Base-by-base conservation (phyloP, 2,113 vertebrate genomes). In the Potamarius usumacintae region DNA sequence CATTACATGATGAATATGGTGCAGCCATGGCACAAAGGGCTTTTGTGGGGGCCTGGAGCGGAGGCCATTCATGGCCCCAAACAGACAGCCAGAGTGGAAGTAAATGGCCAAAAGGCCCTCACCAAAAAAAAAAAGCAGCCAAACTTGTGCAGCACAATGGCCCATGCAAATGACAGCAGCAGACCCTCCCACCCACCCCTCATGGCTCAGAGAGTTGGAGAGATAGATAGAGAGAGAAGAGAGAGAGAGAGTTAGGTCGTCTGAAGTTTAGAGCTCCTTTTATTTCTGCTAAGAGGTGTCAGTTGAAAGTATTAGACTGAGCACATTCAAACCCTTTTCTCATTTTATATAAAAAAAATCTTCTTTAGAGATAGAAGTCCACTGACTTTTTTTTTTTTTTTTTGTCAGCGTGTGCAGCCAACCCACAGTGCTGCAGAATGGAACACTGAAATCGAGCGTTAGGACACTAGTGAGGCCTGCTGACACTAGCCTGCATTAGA, bases 1-100 rank as follows among this genome's bases (percentile, higher is more conserved):
- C n/a, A n/a, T n/a, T n/a, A n/a, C n/a, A n/a, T n/a, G 96, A 96
- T 96, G 96, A 96, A 96, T 96, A 96, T 95, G 95, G 95, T 95
- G 94, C 93, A 92, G 94, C 91, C 91, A 88, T 62, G 91, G 94
- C 94, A 96, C 96, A 96, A 96, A 94, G 94, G 91, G 91, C 92
- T 94, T 96, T 96, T 96, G 96, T 96, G 94, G 94, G 91, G 93
- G 92, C 94, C 92, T 92, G 91, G 92, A 95, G 95, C 94, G 90
- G 94, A 92, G 94, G 94, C 95, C 94, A 96, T 96, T 96, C 96
- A 96, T 90, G 89, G 91, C 92, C 93, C 92, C 94, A 95, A 95
- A 96, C 95, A 95, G 95, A 95, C 95, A 96, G 95, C 95, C 96
- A 95, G 95, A 95, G 94, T 96, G 95, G 95, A 96, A 96, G 96